phyloP scores from a whole-genome alignment of 2,113 vertebrate genomes.

The Nothocercus nigrocapillus region DNA sequence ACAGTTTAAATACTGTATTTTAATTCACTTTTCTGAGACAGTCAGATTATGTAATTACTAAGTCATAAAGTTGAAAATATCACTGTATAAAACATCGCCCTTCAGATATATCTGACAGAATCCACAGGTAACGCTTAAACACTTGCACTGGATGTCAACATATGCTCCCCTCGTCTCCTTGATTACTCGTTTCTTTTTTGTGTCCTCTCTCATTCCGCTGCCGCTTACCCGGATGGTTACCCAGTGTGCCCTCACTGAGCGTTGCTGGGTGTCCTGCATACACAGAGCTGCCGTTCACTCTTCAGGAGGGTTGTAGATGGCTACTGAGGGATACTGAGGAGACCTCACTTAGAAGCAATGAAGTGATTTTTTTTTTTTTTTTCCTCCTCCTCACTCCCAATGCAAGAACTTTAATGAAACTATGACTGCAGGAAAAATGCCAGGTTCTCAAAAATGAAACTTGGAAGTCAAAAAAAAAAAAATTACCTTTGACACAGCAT shows the following conservation, averaged over 20 bases:
- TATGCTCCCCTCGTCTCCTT: not conserved
- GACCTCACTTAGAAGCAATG: not conserved
- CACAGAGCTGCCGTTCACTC: not conserved
- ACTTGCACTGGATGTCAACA: slow-evolving; percentile 18
- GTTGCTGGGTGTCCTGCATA: not conserved
- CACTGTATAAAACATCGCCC: slow-evolving; percentile 55
- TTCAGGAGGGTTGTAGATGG: not conserved
- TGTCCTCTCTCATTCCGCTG: not conserved
- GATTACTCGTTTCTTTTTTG: slow-evolving; percentile 25
- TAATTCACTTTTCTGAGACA: slow-evolving; percentile 74
- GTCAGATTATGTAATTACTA: slow-evolving; percentile 63
- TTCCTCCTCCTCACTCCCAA: not conserved
- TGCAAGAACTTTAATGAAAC: slow-evolving; percentile 7
- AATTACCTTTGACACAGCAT: slow-evolving; percentile 15
- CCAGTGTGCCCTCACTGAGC: not conserved
- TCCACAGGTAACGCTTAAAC: slow-evolving; percentile 53
- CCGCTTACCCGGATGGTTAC: not conserved
- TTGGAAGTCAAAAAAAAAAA: not conserved
- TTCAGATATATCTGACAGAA: slow-evolving; percentile 53
- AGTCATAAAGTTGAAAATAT: slow-evolving; percentile 74
- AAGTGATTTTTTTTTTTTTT: not conserved
- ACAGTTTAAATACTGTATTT: slow-evolving; percentile 74
- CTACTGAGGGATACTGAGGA: not conserved
- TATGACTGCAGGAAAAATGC: not conserved
- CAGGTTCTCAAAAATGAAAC: slow-evolving; percentile 23